Conservation (phyloP, 1,140 invertebrate genomes). For the Sycophaga agraensis region DNA sequence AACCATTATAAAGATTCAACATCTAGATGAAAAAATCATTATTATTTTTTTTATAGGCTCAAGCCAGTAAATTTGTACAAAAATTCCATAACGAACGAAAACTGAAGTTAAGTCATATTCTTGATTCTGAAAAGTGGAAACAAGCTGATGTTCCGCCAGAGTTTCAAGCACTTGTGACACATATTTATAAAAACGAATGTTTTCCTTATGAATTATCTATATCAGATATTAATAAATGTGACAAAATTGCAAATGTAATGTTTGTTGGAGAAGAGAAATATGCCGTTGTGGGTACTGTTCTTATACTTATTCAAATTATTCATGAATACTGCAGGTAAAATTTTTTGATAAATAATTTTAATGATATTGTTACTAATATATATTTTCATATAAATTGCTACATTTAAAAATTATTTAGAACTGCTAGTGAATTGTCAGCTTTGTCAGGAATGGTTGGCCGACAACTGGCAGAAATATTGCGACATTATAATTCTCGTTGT, state of each 20-base stretch:
- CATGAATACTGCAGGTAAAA: constrained; percentile 83
- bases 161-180: constrained; percentile 76
- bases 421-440: constrained; percentile 62
- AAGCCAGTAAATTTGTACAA: constrained; percentile 88
- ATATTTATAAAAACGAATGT: constrained; percentile 49
- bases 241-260: constrained; percentile 55
- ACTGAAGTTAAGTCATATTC: constrained; percentile 76
- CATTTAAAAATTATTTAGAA: constrained; percentile 35
- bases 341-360: no score
- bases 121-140: constrained; percentile 93
- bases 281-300: constrained; percentile 81
- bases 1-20: no score
- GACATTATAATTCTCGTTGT: constrained; percentile 89
- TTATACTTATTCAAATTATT: constrained; percentile 84
- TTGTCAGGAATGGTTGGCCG: constrained; percentile 71
- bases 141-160: constrained; percentile 86
- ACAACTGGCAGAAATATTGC: constrained; percentile 82
- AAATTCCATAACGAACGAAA: constrained; percentile 88
- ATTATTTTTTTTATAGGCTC: constrained; percentile 49
- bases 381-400: neutral
- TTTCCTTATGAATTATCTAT: constrained; percentile 53
- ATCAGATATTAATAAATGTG: constrained; percentile 45
- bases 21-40: no score
- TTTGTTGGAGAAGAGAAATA: constrained; percentile 79
- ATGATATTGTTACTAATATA: no score